phyloP scores from a whole-genome alignment of 2,113 vertebrate species.

The Elachura formosa region DNA sequence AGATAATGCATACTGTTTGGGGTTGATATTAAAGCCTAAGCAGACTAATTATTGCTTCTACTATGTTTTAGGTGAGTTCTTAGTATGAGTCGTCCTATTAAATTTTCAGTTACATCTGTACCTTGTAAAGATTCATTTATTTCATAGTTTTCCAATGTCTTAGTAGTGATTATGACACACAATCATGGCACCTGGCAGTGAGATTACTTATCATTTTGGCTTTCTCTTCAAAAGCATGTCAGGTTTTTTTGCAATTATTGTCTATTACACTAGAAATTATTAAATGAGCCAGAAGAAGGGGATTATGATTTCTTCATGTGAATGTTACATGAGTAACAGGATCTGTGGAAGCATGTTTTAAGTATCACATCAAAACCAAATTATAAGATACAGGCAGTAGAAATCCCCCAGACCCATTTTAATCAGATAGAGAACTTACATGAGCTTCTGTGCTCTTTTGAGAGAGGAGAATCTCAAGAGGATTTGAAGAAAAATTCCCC shows the following conservation, averaged over 20 bases:
- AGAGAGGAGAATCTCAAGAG: not conserved
- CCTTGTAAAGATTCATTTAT: not conserved
- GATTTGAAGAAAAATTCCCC: not conserved
- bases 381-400: not conserved
- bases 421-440: not conserved
- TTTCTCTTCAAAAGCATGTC: not conserved
- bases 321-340: not conserved
- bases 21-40: not conserved
- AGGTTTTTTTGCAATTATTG: not conserved
- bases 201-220: not conserved
- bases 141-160: not conserved
- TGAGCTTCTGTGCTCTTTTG: not conserved
- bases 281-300: not conserved
- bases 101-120: not conserved
- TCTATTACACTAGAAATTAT: not conserved
- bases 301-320: not conserved
- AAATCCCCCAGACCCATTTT: not conserved
- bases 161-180: not conserved
- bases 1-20: not conserved
- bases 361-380: not conserved
- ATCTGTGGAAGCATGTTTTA: not conserved
- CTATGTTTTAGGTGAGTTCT: not conserved
- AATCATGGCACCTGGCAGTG: not conserved
- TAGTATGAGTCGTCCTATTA: not conserved
- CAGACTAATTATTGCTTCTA: not conserved